A percentile compares a stretch with the other conserved stretches of the same genome.
Conservation (phyloP, 2,797 vertebrate species). For the Sebastes umbrosus region DNA sequence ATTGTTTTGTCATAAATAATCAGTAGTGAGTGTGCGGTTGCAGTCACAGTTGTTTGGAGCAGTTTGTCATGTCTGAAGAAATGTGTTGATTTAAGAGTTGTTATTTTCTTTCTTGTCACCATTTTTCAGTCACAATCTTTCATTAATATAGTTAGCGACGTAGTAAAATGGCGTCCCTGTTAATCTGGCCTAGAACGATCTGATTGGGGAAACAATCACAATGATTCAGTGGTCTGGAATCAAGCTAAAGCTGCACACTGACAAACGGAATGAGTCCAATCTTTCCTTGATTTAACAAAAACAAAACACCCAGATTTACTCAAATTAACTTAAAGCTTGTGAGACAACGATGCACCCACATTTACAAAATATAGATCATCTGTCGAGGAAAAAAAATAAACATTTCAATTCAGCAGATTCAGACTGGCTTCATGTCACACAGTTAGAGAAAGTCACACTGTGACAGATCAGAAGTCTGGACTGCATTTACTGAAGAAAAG, state of each 20-base stretch:
- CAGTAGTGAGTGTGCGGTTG: not conserved
- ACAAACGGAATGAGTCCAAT: no score
- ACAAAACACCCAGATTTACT: not conserved
- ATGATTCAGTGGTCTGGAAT: not conserved
- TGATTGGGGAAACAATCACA: not conserved
- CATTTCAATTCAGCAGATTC: constrained; percentile 13
- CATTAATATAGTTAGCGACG: not conserved
- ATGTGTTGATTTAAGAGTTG: not conserved
- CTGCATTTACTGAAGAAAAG: not conserved
- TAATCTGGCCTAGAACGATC: not conserved
- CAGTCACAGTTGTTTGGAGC: no score
- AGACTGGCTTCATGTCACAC: not conserved
- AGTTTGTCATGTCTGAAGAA: not conserved
- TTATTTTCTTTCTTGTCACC: no score
- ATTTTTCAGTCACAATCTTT: not conserved
- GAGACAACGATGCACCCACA: not conserved
- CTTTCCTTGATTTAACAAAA: not conserved
- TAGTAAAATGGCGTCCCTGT: not conserved
- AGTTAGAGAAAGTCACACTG: constrained; percentile 11
- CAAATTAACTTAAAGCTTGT: not conserved
- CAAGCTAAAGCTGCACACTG: not conserved
- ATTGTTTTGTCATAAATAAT: not conserved
- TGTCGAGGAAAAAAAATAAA: constrained; percentile 35
- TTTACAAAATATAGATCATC: constrained; percentile 44
- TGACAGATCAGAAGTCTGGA: not conserved